Evolutionary conservation across 2,113 vertebrate genomes (phyloP).

Genomic region (Eupsittula cactorum): DNA sequence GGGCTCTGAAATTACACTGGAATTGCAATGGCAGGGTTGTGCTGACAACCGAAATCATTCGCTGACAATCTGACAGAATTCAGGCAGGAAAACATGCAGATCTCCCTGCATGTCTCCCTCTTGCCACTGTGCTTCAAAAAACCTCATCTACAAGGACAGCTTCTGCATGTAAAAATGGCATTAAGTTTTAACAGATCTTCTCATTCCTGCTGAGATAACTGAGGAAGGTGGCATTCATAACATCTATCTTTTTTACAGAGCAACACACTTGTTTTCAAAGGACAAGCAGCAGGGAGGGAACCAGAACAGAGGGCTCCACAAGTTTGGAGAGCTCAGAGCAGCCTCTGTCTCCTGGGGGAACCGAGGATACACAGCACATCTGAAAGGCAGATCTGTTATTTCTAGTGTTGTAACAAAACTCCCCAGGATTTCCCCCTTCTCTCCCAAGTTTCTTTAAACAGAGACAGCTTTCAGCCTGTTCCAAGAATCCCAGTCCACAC

Average conservation of each 20-base stretch:
- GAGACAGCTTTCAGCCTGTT: conserved; percentile 45
- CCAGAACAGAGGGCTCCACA: not conserved
- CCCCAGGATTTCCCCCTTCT: conserved; percentile 21
- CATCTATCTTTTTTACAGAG: not conserved
- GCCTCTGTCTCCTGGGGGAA: not conserved
- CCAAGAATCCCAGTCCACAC: conserved; percentile 54
- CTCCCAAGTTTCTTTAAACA: conserved; percentile 52
- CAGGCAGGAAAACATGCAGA: not conserved
- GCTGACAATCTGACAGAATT: not conserved
- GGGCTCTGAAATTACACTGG: not conserved
- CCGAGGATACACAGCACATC: not conserved
- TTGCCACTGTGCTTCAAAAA: not conserved
- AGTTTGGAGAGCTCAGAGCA: not conserved
- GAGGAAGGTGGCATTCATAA: not conserved
- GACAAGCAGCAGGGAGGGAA: conserved; percentile 40
- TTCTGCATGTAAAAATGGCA: not conserved
- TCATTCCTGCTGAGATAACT: not conserved
- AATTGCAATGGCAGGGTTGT: not conserved
- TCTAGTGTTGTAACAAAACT: conserved; percentile 36
- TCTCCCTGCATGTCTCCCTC: not conserved
- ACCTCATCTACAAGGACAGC: not conserved
- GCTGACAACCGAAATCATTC: not conserved
- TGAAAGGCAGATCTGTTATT: conserved; percentile 37
- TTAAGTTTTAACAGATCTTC: not conserved
- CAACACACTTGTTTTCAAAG: conserved; percentile 22